Evolutionary conservation across 2,888 invertebrate genomes (phyloP), one percentile per base, ranked within the genome.

Genomic region (Ernsta delagoae): DNA sequence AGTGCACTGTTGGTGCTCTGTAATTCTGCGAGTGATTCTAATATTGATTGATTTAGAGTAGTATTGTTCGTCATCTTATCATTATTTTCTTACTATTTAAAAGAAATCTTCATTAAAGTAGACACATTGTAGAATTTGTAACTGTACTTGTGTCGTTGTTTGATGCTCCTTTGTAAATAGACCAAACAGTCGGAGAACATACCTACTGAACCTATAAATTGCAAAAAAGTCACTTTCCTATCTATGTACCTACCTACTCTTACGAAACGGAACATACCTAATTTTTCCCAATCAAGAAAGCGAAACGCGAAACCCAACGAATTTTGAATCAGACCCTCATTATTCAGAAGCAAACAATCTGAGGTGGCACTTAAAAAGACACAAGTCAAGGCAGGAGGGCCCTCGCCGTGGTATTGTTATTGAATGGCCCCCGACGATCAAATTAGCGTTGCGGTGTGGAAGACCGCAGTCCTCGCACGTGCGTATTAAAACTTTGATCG

Each of bases 361-460:
- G 71, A 65, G 70, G 71, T 70, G 24, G 53, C 77, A 74, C 76
- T 79, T 75, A 75, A 78, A 77, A 79, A 79, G 78, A 78, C 78
- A 79, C 77, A 77, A 77, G 74, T 75, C 71, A 67, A 56, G 60
- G 67, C 50, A n/a, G 16, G 24, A 67, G 72, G 69, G 74, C 74
- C 70, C 8, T 45, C 41, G 71, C 71, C 66, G 71, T 72, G 71
- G 74, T 45, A 60, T 50, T 50, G 50, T 48, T 48, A 12, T 48
- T 48, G 48, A 48, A 36, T 50, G 31, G 59, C 12, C 67, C 67
- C 67, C 61, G 54, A 67, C 54, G 60, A 61, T 75, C 74, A 77
- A 79, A 80, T 80, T 80, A 81, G 78, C 78, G 75, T 72, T 72
- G 73, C 74, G 76, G 74, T 78, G 75, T 78, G 71, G 75, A 71